Percentiles rank a stretch among this genome's conserved stretches.
Evolutionary conservation across 2,888 invertebrate species (phyloP).

Genomic region (Hirudinaria manillensis): DNA sequence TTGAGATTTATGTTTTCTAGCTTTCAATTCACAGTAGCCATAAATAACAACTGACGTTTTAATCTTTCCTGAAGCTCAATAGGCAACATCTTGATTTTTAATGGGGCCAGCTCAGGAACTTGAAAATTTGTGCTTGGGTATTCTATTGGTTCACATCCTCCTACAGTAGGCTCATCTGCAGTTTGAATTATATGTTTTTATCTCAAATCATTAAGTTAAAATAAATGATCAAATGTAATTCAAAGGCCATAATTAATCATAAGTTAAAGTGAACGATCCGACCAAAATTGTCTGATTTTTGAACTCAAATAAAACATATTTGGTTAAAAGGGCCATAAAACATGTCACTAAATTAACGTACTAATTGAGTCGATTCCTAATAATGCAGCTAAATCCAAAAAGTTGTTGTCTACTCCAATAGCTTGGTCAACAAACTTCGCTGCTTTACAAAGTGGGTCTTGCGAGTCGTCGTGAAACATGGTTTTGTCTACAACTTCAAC

Average conservation of each 20-base stretch:
- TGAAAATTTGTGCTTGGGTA: constrained; percentile 72
- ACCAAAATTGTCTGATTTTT: no score
- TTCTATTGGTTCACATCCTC: constrained; percentile 82
- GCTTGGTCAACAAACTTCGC: constrained; percentile 15
- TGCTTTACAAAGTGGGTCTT: constrained; percentile 24
- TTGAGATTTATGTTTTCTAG: not conserved
- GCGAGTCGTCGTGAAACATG: constrained; percentile 1
- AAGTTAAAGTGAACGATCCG: no score
- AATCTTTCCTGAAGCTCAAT: constrained; percentile 90
- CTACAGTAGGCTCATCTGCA: constrained; percentile 69
- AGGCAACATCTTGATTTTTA: constrained; percentile 72
- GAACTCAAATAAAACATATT: no score
- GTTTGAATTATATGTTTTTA: not conserved
- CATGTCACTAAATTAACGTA: not conserved
- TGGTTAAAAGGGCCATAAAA: no score
- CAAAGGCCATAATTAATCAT: no score
- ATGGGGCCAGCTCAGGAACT: constrained; percentile 67
- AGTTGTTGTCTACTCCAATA: constrained; percentile 12
- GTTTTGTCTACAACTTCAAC: not conserved
- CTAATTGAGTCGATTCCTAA: constrained; percentile 22
- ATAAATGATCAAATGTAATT: no score
- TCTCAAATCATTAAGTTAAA: no score
- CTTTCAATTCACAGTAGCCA: not conserved
- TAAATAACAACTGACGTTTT: constrained; percentile 62
- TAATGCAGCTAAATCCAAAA: constrained; percentile 1